These are phyloP conservation scores for Pecten maximus DNA, from an alignment of 2,888 invertebrate genomes.

Conservation along the genomic window DNA sequence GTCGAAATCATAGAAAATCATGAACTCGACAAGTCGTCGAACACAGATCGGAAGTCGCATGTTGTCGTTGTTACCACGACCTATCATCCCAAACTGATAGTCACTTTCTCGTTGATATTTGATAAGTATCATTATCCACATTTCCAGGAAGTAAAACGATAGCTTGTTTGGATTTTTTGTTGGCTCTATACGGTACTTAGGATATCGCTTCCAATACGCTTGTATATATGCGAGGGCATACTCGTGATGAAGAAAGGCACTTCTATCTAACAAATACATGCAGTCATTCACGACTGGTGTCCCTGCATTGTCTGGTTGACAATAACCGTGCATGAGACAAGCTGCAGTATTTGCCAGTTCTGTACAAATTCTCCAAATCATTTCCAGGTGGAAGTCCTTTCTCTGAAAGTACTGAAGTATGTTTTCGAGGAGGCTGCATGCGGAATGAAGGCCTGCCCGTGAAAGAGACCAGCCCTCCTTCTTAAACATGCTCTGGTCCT, in stretches of 20 bases:
- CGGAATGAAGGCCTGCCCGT: not conserved
- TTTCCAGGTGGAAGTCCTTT: not conserved
- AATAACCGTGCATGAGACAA: not conserved
- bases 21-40: not conserved
- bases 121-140: not conserved
- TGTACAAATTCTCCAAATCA: not conserved
- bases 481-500: not conserved
- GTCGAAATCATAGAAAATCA: not conserved
- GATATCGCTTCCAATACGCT: not conserved
- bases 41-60: slow-evolving; percentile 14
- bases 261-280: not conserved
- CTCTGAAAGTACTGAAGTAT: not conserved
- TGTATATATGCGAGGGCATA: not conserved
- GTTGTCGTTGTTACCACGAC: not conserved
- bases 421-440: not conserved
- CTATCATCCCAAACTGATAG: not conserved
- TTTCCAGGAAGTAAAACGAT: not conserved
- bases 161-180: not conserved
- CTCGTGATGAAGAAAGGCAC: not conserved
- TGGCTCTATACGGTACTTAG: not conserved
- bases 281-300: not conserved
- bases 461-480: not conserved
- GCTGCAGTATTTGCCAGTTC: not conserved
- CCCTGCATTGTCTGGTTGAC: not conserved
- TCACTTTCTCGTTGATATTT: not conserved